A percentile compares a stretch with the other conserved stretches of the same genome.
Conservation (phyloP, 2,888 invertebrate genomes). For the Euplexia lucipara region DNA sequence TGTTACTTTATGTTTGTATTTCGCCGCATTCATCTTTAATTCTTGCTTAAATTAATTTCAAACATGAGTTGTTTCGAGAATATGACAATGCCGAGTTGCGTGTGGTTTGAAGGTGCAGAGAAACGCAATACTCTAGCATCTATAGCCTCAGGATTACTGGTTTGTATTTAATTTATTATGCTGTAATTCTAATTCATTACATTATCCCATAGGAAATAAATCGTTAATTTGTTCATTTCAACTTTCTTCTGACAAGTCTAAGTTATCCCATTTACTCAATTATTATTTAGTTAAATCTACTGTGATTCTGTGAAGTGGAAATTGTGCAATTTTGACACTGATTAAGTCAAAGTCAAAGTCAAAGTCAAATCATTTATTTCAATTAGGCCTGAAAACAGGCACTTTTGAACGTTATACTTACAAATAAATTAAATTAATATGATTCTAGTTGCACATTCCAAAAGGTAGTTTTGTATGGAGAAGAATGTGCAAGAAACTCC, state of each 20-base stretch:
- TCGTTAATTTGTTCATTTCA: no score
- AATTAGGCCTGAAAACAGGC: no score
- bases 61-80: constrained; percentile 94
- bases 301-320: background rate
- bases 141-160: constrained; percentile 96
- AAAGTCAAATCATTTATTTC: no score
- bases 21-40: constrained; percentile 30
- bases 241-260: no score
- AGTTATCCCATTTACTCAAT: no score
- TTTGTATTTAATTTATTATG: constrained; percentile 89
- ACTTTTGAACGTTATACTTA: no score
- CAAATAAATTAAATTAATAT: no score
- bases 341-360: no score
- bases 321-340: no score
- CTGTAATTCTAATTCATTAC: constrained; percentile 32
- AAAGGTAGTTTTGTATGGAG: no score
- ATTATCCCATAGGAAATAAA: background rate
- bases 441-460: no score
- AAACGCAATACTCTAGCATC: constrained; percentile 97
- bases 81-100: constrained; percentile 93
- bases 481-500: no score
- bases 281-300: background rate
- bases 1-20: background rate
- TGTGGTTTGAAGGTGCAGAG: constrained; percentile 96
- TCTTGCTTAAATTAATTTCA: constrained; percentile 39